Conservation (phyloP, 2,888 invertebrate genomes). For the Galerucella pusilla region DNA sequence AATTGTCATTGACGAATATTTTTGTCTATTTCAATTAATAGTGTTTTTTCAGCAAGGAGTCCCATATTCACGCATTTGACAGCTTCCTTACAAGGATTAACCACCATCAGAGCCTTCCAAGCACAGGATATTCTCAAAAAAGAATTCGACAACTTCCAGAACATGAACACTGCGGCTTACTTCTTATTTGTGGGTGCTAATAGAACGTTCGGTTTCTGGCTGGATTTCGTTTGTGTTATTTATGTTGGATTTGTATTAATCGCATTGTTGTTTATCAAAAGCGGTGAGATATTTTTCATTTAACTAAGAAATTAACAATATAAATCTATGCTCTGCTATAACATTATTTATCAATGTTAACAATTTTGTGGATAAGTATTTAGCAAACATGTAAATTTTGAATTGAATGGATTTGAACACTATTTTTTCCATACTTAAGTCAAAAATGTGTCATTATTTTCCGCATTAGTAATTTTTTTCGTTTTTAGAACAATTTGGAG, state of each 20-base stretch:
- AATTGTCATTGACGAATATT: no score
- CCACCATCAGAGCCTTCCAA: conserved; percentile 79
- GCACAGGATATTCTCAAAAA: conserved; percentile 71
- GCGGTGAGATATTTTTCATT: conserved; percentile 58
- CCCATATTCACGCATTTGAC: conserved; percentile 82
- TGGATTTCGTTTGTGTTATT: conserved; percentile 74
- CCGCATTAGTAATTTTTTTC: background rate
- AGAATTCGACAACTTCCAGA: conserved; percentile 74
- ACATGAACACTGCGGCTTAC: conserved; percentile 79
- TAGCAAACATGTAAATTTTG: no score
- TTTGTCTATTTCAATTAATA: background rate
- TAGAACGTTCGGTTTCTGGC: conserved; percentile 76
- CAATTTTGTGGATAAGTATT: no score
- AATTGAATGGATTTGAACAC: no score
- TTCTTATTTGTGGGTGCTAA: conserved; percentile 72
- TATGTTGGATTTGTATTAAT: conserved; percentile 75
- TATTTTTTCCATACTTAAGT: no score
- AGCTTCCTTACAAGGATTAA: conserved; percentile 79
- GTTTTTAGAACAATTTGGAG: conserved; percentile 58
- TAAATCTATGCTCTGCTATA: no score
- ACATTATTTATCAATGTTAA: no score
- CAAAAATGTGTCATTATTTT: background rate
- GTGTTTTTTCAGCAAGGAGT: conserved; percentile 72
- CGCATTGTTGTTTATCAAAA: conserved; percentile 73
- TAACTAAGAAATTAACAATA: no score